Evolutionary conservation across 2,113 vertebrate genomes (phyloP).

Genomic region (Lethenteron reissneri): DNA sequence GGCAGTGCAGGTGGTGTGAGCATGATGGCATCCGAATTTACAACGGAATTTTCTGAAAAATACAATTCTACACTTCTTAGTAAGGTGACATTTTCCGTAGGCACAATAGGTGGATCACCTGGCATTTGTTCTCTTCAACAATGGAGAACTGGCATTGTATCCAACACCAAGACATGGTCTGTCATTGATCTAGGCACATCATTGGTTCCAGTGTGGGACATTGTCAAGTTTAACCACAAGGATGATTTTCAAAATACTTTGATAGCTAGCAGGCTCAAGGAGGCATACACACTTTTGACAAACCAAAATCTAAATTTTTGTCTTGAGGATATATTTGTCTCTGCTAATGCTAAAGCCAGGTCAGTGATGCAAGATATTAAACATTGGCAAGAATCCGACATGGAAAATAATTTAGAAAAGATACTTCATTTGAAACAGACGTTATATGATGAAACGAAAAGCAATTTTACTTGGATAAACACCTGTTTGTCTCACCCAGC

Average conservation of each 20-base stretch:
- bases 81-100: conserved; percentile 9
- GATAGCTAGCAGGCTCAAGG: conserved; percentile 13
- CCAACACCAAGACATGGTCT: conserved; percentile 19
- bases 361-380: too few species aligned
- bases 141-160: conserved; percentile 18
- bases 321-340: too few species aligned
- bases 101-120: conserved; percentile 19
- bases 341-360: too few species aligned
- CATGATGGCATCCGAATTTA: not conserved
- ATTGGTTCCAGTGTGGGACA: conserved; percentile 23
- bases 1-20: conserved; percentile 10
- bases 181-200: conserved; percentile 19
- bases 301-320: not conserved
- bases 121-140: conserved; percentile 11
- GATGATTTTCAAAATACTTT: conserved; percentile 12
- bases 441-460: too few species aligned
- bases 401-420: too few species aligned
- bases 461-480: too few species aligned
- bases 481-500: too few species aligned
- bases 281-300: conserved; percentile 9
- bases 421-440: too few species aligned
- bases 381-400: too few species aligned
- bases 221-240: conserved; percentile 17
- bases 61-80: not conserved
- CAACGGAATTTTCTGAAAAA: not conserved